Conservation (phyloP, 2,113 vertebrate genomes). For the Bubo blakistoni region DNA sequence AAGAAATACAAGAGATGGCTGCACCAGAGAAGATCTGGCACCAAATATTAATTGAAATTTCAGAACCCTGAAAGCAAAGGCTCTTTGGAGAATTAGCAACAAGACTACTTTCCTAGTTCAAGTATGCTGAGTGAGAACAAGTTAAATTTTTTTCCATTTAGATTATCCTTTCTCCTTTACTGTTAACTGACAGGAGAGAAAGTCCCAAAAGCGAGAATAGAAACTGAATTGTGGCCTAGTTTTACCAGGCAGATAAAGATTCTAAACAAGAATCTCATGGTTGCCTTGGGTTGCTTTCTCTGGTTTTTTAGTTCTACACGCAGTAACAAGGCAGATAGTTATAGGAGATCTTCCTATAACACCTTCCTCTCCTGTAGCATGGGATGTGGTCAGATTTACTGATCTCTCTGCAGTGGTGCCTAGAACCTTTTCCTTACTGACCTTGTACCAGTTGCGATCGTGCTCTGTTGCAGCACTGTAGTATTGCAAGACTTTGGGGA, state of each 20-base stretch:
- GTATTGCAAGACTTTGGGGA: slow-evolving; percentile 95
- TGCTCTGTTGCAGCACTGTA: slow-evolving; percentile 96
- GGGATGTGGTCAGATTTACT: not conserved
- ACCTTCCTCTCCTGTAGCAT: not conserved
- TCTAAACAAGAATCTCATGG: not conserved
- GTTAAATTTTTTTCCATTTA: not conserved
- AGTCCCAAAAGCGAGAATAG: not conserved
- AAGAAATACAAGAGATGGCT: not conserved
- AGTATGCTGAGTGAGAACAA: not conserved
- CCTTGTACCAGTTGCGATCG: slow-evolving; percentile 99
- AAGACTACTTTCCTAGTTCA: not conserved
- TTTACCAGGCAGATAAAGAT: not conserved
- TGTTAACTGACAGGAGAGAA: not conserved
- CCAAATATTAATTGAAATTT: not conserved
- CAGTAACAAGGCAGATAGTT: not conserved
- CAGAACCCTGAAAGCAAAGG: not conserved
- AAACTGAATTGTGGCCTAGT: not conserved
- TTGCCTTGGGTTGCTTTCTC: not conserved
- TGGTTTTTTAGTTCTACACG: not conserved
- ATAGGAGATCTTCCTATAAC: not conserved
- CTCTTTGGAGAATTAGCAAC: not conserved
- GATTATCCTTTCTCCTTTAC: not conserved
- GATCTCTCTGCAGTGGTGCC: not conserved
- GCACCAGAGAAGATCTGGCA: not conserved
- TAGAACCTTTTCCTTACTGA: slow-evolving; percentile 28